phyloP scores from a whole-genome alignment of 2,113 vertebrate species.

The Saguinus midas region DNA sequence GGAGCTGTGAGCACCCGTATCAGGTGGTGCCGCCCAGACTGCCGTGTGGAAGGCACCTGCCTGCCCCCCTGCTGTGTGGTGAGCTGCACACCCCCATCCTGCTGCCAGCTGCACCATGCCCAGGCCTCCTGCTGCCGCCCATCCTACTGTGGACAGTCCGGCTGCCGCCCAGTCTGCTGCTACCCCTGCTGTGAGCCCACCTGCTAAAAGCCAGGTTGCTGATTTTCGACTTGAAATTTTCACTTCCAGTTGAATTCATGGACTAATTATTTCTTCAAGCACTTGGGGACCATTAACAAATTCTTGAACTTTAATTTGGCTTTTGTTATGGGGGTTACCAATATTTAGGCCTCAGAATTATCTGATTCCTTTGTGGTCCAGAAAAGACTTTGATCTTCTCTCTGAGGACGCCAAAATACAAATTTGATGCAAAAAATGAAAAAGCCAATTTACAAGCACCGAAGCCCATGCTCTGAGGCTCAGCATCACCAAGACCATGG shows the following conservation, averaged over 20 bases:
- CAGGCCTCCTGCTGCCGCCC: conserved; percentile 39
- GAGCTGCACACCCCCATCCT: conserved; percentile 50
- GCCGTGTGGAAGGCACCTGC: conserved; percentile 65
- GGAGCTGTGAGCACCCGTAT: conserved; percentile 48
- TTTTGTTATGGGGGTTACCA: neutral
- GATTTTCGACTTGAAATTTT: conserved; percentile 13
- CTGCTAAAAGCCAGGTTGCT: neutral
- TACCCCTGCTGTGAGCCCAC: neutral
- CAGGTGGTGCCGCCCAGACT: conserved; percentile 75
- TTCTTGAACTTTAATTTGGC: neutral
- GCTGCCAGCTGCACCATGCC: conserved; percentile 45
- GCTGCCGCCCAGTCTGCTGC: conserved; percentile 56
- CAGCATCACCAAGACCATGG: neutral
- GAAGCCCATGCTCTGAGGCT: neutral
- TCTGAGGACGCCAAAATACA: neutral
- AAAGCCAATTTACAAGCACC: neutral
- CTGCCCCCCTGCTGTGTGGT: conserved; percentile 73
- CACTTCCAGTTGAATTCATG: neutral
- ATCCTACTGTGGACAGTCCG: conserved; percentile 56
- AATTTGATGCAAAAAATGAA: neutral
- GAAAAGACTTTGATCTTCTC: neutral
- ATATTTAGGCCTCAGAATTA: neutral
- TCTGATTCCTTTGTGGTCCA: neutral
- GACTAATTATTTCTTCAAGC: neutral
- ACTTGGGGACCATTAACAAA: neutral